Base-by-base conservation (phyloP, 2,113 vertebrate species). In the Phylloscopus trochilus region DNA sequence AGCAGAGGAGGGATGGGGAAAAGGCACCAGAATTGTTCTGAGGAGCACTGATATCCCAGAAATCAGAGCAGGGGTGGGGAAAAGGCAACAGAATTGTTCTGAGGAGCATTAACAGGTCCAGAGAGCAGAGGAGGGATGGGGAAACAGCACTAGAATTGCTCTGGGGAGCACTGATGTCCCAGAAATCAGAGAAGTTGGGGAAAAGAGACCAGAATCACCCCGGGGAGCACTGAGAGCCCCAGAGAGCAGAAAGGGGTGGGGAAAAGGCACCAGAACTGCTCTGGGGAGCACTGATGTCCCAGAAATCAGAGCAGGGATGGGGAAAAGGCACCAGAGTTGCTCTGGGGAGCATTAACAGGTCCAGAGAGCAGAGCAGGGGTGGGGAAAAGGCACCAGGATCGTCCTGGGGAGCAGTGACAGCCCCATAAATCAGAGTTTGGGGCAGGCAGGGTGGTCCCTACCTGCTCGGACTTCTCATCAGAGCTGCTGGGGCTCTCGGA, bases 401-500 rank as follows among this genome's bases (percentile, higher is more conserved):
- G 0, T 6, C 28, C 75, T 39, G 22, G 74, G 30, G 77, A 66
- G 39, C 41, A 11, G 7, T 28, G 74, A 5, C 1, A 17, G 2
- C 2, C 6, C 20, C 41, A 21, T n/a, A 12, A 3, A 12, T 0
- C 7, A 6, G 9, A 20, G 43, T 35, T 3, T 17, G 83, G 70
- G 88, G 73, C 16, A 11, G 52, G 44, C 62, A 78, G 12, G 37
- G 5, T 20, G 74, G 70, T 10, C 31, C 89, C 24, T 97, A 99
- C 99, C 99, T 99, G 99, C 68, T 99, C 98, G 46, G 99, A 98
- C 74, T 99, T 99, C 96, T 99, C 99, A 77, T 99, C 98, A 1
- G 99, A 99, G 67, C 98, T 98, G 97, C 97, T 99, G 24, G 98
- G 98, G 15, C 97, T 94, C 92, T 99, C 99, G 8, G 99, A 98